phyloP scores from a whole-genome alignment of 2,888 invertebrate species.

The Achlya flavicornis region DNA sequence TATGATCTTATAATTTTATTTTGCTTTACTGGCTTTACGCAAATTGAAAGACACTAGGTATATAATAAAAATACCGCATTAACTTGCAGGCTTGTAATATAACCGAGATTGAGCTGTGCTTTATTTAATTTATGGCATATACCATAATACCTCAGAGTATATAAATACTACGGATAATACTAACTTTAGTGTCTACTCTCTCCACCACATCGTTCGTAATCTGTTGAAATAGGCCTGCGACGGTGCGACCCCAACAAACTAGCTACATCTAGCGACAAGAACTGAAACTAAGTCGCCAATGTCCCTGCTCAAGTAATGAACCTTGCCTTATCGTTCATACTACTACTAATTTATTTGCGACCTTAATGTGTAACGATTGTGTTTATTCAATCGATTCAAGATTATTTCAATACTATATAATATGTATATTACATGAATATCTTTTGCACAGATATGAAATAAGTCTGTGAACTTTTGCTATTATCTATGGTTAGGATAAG shows the following conservation, averaged over 20 bases:
- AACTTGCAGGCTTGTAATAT: not conserved
- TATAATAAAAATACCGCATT: not conserved
- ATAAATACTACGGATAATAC: too few species aligned
- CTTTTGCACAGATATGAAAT: too few species aligned
- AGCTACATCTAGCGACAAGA: slow-evolving; percentile 1
- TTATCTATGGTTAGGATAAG: not conserved
- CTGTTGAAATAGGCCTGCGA: not conserved
- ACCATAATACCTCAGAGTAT: not conserved
- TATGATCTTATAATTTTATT: too few species aligned
- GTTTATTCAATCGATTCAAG: too few species aligned
- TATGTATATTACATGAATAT: too few species aligned
- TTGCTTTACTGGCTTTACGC: too few species aligned
- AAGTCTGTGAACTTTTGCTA: too few species aligned
- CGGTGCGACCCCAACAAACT: not conserved
- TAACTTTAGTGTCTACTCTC: not conserved
- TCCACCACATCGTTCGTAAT: not conserved
- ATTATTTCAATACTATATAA: too few species aligned
- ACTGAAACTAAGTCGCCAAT: not conserved
- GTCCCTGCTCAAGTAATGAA: not conserved
- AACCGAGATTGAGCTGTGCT: not conserved
- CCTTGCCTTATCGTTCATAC: too few species aligned
- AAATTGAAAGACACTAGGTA: too few species aligned
- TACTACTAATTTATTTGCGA: too few species aligned
- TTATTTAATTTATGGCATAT: not conserved
- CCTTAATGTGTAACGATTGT: too few species aligned